Conservation (phyloP, 92 coral and sea anemone genomes). For the Epizoanthus fatuus region DNA sequence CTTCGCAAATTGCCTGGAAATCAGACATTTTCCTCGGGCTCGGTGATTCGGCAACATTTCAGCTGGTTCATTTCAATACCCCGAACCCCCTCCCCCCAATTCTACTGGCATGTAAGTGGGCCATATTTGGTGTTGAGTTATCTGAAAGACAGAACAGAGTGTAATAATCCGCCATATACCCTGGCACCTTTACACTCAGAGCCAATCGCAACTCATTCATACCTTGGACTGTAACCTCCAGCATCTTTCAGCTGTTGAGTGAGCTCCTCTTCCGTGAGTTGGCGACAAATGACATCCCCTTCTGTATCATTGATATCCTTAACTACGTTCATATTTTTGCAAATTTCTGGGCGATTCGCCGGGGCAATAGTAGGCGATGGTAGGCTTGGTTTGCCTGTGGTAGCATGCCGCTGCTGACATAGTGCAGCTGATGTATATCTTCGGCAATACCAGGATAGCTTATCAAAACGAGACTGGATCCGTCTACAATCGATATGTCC, state of each 20-base stretch:
- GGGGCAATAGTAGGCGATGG: background rate
- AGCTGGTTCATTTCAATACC: no score
- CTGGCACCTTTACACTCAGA: no score
- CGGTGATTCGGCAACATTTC: no score
- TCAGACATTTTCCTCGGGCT: no score
- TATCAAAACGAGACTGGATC: background rate
- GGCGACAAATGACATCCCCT: conserved; percentile 1
- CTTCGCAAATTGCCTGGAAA: no score
- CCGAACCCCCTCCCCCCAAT: no score
- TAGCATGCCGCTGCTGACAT: background rate
- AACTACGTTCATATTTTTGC: background rate
- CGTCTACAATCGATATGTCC: background rate
- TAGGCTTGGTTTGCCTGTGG: background rate
- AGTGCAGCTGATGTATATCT: background rate
- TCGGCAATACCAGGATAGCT: background rate
- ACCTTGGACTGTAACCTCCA: background rate
- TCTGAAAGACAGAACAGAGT: no score
- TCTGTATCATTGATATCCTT: background rate
- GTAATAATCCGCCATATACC: no score
- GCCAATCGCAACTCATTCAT: background rate
- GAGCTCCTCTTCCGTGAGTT: background rate
- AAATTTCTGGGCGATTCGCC: background rate
- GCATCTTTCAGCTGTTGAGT: background rate
- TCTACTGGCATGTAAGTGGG: no score
- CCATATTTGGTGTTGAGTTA: no score